Evolutionary conservation across 2,113 vertebrate genomes (phyloP).

Genomic region (Hemiscyllium ocellatum): DNA sequence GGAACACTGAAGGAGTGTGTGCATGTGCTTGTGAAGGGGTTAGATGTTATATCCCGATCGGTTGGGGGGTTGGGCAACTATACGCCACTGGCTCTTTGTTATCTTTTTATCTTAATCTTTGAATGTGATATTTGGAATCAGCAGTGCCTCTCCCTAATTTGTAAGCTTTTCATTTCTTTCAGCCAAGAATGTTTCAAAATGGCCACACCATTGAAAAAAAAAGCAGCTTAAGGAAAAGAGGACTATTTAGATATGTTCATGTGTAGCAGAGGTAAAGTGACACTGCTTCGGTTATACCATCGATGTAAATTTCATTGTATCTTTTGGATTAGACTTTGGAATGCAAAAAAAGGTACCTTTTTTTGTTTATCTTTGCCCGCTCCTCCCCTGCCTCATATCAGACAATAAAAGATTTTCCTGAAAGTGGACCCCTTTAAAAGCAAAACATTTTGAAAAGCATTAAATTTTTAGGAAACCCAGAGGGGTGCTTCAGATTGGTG

Average conservation of each 20-base stretch:
- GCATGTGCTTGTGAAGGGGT: not conserved
- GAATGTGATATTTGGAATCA: not conserved
- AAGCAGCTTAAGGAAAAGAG: not conserved
- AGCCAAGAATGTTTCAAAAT: not conserved
- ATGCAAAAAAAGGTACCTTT: not conserved
- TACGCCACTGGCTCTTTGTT: not conserved
- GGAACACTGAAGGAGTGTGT: not conserved
- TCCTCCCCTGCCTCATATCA: not conserved
- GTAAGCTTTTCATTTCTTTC: not conserved
- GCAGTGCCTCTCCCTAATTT: not conserved
- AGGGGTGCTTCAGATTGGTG: not conserved
- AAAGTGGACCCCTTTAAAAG: not conserved
- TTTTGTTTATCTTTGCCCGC: not conserved
- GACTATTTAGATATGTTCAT: not conserved
- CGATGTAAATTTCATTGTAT: not conserved
- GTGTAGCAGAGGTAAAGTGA: not conserved
- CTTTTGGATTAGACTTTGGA: not conserved
- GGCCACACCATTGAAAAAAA: not conserved
- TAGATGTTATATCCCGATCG: not conserved
- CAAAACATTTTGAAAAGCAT: conserved; percentile 11
- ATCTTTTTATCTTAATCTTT: not conserved
- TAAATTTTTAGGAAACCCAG: conserved; percentile 21
- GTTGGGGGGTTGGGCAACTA: not conserved
- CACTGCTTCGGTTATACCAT: not conserved
- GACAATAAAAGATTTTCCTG: not conserved